Evolutionary conservation across 2,888 invertebrate genomes (phyloP).

Genomic region (Oscheius sp.): DNA sequence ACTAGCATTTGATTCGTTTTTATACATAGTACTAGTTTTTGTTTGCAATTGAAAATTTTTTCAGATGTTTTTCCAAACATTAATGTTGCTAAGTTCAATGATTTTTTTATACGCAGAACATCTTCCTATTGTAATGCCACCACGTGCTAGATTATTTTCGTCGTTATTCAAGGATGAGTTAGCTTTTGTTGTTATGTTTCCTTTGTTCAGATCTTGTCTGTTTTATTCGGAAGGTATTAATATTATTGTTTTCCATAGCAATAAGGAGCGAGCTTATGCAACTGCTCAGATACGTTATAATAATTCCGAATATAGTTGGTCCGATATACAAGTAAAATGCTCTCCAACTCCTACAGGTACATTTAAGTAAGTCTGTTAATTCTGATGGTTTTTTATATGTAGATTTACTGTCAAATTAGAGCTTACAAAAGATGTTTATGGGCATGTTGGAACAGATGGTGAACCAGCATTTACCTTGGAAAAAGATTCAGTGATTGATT

Average conservation of each 20-base stretch:
- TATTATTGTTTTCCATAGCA: conserved; percentile 37
- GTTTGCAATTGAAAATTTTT: too few species aligned
- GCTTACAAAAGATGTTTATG: conserved; percentile 11
- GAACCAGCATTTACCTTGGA: conserved; percentile 14
- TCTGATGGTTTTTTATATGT: not conserved
- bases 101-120: too few species aligned
- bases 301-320: conserved; percentile 26
- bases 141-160: too few species aligned
- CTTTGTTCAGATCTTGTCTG: conserved; percentile 37
- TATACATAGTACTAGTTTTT: too few species aligned
- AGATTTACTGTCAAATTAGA: conserved; percentile 34
- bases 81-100: too few species aligned
- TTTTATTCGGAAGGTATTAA: conserved; percentile 54
- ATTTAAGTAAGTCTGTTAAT: not conserved
- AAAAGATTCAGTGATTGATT: conserved; percentile 2
- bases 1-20: too few species aligned
- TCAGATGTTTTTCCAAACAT: too few species aligned
- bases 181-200: too few species aligned
- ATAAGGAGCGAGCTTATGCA: conserved; percentile 26
- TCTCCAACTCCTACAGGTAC: too few species aligned
- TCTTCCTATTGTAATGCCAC: too few species aligned
- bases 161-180: too few species aligned
- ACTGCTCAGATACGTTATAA: conserved; percentile 21
- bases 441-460: conserved; percentile 23
- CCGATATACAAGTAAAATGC: too few species aligned